Evolutionary conservation across 2,797 vertebrate genomes (phyloP), one percentile per base, ranked within the genome.

Genomic region (Melanotaenia boesemani): DNA sequence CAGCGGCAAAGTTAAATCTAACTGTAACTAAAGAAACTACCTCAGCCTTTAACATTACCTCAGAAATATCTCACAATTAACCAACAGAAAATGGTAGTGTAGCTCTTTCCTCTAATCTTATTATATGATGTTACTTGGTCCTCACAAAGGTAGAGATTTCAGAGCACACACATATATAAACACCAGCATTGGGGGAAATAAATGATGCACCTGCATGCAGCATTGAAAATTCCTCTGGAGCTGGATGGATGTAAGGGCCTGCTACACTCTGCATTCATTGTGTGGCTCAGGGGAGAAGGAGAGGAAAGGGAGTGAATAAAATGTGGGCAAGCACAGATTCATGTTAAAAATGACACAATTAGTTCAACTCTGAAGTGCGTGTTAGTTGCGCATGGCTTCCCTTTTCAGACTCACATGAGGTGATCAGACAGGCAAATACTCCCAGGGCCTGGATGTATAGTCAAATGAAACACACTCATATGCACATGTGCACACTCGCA

Each of bases 321-420:
- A 90, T 83, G 87, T 78, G 88, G 82, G 81, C 82, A 79, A 92
- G 91, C 89, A 83, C 74, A 91, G 90, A 93, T 90, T 93, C 89
- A 90, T 91, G 93, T 94, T 92, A 92, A 92, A 93, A 92, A 93
- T 93, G 91, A 94, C 93, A 93, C 92, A 94, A 94, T 94, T 93
- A 93, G 92, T 93, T 93, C 91, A 93, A 91, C 91, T 93, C 91
- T 91, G 92, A 90, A 92, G 92, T 93, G 88, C 73, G 85, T 81
- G 90, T 93, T 94, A 92, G 92, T 91, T 70, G 72, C 84, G 90
- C 92, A 90, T 91, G 91, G 87, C 89, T 90, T 90, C 88, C 86
- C 88, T 80, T 78, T 87, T 90, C 92, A 88, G 84, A 90, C 87
- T 89, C 91, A 92, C 92, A 93, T 88, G 90, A 91, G 90, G 93